Evolutionary conservation across 2,888 invertebrate genomes (phyloP), one percentile per base, ranked within the genome.

Genomic region (Agriopis leucophaearia): DNA sequence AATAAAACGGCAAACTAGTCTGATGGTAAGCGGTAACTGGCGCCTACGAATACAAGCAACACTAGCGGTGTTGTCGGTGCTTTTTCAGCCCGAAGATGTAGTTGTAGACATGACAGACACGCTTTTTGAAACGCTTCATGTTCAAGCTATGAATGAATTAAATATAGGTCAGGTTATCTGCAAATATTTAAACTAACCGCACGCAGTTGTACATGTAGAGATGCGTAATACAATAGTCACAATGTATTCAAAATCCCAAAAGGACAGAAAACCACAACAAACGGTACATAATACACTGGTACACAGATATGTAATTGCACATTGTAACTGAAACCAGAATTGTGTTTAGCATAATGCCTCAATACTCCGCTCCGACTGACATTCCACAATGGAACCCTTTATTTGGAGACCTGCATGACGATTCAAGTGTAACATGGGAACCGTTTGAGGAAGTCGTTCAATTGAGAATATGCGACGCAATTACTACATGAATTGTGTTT

Each of bases 381-480:
- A 77, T 82, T 79, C 78, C 77, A 79, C 75, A 83, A 83, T 72
- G 76, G 73, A 66, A 55, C 66, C 82, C 80, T 81, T 81, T 78
- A 74, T 77, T 73, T 64, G 68, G 72, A 72, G 66, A 78, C 82
- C 83, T 76, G 79, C 65, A 83, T 79, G 70, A 44, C 74, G 76
- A 82, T 66, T 77, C 78, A 75, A 74, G 81, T 80, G 80, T 81
- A 71, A 78, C 78, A 63, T 66, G 65, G 55, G 68, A 60, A 66
- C 66, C 57, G 69, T 69, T 63, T 63, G 36, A 71, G 62, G 47
- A 27, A 60, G 56, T 57, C 48, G 51, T 47, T 59, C 59, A 62
- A 15, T 27, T 27, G 40, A 16, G 54, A 27, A 15, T n/a, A 42
- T 51, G 35, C 15, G 38, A 50, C 16, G 8, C 47, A 58, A 15